Conservation (phyloP, 2,797 vertebrate genomes). For the Oreochromis grahami region DNA sequence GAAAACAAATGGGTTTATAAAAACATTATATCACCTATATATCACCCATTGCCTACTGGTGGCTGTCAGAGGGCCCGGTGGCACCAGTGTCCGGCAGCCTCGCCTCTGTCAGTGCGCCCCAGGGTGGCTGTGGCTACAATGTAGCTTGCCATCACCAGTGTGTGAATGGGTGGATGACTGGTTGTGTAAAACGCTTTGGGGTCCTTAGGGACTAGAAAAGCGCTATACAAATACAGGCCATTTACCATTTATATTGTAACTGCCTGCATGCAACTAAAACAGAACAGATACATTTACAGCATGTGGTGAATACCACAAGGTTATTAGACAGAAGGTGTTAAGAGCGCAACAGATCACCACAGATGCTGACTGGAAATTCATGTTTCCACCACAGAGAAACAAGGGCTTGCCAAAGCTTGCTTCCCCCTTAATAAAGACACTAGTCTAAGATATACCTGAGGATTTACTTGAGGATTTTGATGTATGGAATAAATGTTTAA, state of each 20-base stretch:
- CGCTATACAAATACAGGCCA: too few relatives aligned
- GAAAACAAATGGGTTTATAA: neutral
- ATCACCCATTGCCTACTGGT: too few relatives aligned
- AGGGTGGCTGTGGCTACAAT: too few relatives aligned
- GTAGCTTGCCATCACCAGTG: too few relatives aligned
- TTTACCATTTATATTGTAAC: neutral
- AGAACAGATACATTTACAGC: neutral
- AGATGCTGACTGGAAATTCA: neutral
- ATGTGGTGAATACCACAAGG: neutral
- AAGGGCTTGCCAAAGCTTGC: neutral
- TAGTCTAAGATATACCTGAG: neutral
- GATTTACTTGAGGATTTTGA: too few relatives aligned
- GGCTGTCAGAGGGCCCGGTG: too few relatives aligned
- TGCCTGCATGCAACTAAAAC: neutral
- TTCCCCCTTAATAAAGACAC: neutral
- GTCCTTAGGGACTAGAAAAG: too few relatives aligned
- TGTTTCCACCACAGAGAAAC: neutral
- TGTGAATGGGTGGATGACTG: too few relatives aligned
- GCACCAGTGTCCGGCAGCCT: too few relatives aligned
- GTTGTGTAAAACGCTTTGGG: too few relatives aligned
- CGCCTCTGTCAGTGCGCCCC: too few relatives aligned
- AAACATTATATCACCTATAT: neutral
- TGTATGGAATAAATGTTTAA: too few relatives aligned
- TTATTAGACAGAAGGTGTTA: neutral
- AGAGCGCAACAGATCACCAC: accelerated